Conservation (phyloP, 64 coral and sea anemone genomes). For the Montipora efflorescens region DNA sequence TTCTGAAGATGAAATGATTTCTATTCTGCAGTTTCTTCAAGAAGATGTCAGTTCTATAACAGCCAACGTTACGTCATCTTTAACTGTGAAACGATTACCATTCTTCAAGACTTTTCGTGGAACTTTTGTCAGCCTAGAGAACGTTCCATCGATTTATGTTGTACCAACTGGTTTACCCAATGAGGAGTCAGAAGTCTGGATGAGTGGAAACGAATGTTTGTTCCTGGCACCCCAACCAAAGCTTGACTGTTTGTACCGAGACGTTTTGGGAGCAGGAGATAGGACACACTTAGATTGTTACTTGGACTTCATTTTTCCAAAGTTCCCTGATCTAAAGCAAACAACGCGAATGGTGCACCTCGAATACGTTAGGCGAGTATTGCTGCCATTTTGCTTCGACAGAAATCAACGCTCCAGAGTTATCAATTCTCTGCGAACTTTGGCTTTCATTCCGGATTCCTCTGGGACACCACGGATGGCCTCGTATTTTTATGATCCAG, state of each 20-base stretch:
- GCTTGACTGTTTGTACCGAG: slow-evolving; percentile 60
- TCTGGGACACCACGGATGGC: slow-evolving; percentile 60
- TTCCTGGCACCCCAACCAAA: slow-evolving; percentile 66
- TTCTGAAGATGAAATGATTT: slow-evolving; percentile 29
- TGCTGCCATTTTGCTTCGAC: background rate
- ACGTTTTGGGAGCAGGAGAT: slow-evolving; percentile 55
- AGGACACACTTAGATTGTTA: slow-evolving; percentile 79
- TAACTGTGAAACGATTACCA: slow-evolving; percentile 73
- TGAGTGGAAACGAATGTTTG: slow-evolving; percentile 63
- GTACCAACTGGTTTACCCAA: slow-evolving; percentile 69
- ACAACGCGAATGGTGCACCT: slow-evolving; percentile 72
- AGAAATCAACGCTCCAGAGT: slow-evolving; percentile 20
- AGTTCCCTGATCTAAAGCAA: slow-evolving; percentile 56
- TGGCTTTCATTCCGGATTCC: slow-evolving; percentile 75
- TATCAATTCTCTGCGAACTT: slow-evolving; percentile 25
- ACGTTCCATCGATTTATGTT: slow-evolving; percentile 61
- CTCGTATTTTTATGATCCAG: slow-evolving; percentile 83
- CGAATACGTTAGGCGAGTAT: slow-evolving; percentile 53
- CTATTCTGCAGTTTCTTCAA: slow-evolving; percentile 85
- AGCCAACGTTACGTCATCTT: background rate
- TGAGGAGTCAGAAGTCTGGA: slow-evolving; percentile 66
- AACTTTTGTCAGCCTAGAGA: slow-evolving; percentile 50
- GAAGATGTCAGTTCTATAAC: slow-evolving; percentile 44
- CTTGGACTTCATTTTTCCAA: slow-evolving; percentile 87
- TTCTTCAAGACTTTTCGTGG: slow-evolving; percentile 84